These are phyloP conservation scores for Rhagologus leucostigma DNA, from an alignment of 2,113 vertebrate species.

Conservation along the genomic window DNA sequence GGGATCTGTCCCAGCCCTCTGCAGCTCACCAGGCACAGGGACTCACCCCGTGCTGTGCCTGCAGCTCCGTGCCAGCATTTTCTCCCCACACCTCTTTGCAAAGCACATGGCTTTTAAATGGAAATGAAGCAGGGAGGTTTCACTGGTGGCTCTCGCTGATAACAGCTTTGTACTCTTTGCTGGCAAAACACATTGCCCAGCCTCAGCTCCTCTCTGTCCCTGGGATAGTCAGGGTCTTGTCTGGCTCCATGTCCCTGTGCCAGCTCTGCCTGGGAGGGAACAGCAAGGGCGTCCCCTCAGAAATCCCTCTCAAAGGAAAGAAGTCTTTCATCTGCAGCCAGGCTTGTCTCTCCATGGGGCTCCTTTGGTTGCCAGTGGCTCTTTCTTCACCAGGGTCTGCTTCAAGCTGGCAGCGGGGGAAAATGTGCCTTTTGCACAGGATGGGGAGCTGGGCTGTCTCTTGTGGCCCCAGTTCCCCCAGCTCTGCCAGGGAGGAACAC, in stretches of 20 bases:
- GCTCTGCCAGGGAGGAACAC: neutral
- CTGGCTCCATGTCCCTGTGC: neutral
- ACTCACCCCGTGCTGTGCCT: neutral
- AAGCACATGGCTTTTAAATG: neutral
- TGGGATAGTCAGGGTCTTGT: neutral
- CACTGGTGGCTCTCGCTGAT: conserved; percentile 20
- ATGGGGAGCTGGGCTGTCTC: neutral
- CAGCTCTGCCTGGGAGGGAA: neutral
- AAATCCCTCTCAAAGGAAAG: neutral
- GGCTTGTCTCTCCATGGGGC: neutral
- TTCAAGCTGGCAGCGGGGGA: neutral
- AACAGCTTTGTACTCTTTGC: neutral
- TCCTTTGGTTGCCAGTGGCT: neutral
- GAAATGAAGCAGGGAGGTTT: neutral
- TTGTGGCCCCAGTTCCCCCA: neutral
- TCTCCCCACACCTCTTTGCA: neutral
- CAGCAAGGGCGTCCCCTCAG: neutral
- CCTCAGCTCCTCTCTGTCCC: neutral
- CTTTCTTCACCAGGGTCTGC: neutral
- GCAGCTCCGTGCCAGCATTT: neutral
- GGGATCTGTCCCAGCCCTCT: neutral
- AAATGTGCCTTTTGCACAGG: neutral
- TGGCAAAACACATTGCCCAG: neutral
- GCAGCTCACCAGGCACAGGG: neutral
- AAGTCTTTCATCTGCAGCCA: neutral